A percentile compares a stretch with the other conserved stretches of the same genome.
Evolutionary conservation across 2,888 invertebrate species (phyloP).

Genomic region (Ormyrus thymus): DNA sequence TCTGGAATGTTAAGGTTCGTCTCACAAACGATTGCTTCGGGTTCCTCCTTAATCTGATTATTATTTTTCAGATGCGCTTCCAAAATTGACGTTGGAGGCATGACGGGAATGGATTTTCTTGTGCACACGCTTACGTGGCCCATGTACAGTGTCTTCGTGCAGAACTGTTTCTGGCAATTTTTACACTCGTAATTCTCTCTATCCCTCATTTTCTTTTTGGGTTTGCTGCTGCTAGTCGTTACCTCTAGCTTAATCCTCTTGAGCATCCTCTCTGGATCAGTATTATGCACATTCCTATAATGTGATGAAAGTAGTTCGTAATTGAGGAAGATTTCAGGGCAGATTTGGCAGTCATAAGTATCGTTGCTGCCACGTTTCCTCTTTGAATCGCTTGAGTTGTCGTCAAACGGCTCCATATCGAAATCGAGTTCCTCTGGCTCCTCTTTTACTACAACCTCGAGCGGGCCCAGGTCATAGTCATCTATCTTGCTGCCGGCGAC

Average conservation of each 20-base stretch:
- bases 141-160: constrained; percentile 69
- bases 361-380: constrained; percentile 64
- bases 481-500: constrained; percentile 59
- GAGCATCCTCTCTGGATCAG: constrained; percentile 67
- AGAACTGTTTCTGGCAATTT: constrained; percentile 70
- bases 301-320: constrained; percentile 68
- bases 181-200: constrained; percentile 70
- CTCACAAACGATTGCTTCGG: constrained; percentile 61
- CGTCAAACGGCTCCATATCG: constrained; percentile 64
- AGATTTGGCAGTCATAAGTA: constrained; percentile 71
- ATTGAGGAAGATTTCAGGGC: constrained; percentile 71
- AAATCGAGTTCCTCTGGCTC: constrained; percentile 71
- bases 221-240: constrained; percentile 31
- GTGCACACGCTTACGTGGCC: constrained; percentile 69
- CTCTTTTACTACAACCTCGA: constrained; percentile 68
- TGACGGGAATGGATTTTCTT: constrained; percentile 44
- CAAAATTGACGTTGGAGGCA: constrained; percentile 64
- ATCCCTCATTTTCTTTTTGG: constrained; percentile 59
- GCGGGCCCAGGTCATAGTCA: constrained; percentile 59
- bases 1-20: constrained; percentile 72
- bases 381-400: constrained; percentile 64
- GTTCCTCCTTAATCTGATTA: constrained; percentile 68
- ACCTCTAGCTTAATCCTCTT: constrained; percentile 57
- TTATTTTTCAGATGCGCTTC: constrained; percentile 71
- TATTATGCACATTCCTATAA: constrained; percentile 71